Evolutionary conservation across 2,797 vertebrate species (phyloP), one percentile per base, ranked within the genome.

Genomic region (Ptychobarbus kaznakovi): DNA sequence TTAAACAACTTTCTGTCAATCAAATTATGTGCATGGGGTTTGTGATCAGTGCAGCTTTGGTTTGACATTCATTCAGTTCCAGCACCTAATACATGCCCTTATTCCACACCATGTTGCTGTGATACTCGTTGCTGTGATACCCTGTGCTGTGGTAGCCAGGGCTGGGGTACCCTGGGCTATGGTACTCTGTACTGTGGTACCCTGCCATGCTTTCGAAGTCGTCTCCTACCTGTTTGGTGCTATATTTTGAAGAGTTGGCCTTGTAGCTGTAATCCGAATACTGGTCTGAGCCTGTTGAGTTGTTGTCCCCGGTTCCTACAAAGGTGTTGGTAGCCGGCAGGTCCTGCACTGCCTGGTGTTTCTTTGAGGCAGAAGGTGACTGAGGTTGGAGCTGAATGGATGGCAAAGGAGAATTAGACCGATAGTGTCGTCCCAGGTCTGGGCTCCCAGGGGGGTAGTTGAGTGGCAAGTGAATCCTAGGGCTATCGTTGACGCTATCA

Each of bases 251-350:
- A 88, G 97, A 97, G 91, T 98, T 99, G 95, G 97, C 97, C 95
- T 98, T 98, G 96, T 98, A 99, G 97, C 98, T 99, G 97, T 99
- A 99, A 97, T 99, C 98, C 94, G 97, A 99, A 95, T 98, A 99
- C 95, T 99, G 98, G 96, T 99, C 98, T 2, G 98, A 99, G 92
- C 98, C 97, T 0, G 97, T 99, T 6, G 98, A 99, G 92, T 96
- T 98, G 96, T 96, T 99, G 96, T 99, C 98, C 81, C 98, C 98
- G 0, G 97, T 99, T 88, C 98, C 98, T 92, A 99, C 98, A 81
- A 99, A 99, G 87, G 98, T 99, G 94, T 99, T 99, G 93, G 98
- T 96, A 80, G 98, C 97, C 0, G 98, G 98, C 88, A 99, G 97
- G 93, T 99, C 98, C 95, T 99, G 98, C 87, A 99, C 98, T 46